These are phyloP conservation scores for Rhyacophila brunnea DNA, from an alignment of 1,140 invertebrate genomes.

Conservation along the genomic window DNA sequence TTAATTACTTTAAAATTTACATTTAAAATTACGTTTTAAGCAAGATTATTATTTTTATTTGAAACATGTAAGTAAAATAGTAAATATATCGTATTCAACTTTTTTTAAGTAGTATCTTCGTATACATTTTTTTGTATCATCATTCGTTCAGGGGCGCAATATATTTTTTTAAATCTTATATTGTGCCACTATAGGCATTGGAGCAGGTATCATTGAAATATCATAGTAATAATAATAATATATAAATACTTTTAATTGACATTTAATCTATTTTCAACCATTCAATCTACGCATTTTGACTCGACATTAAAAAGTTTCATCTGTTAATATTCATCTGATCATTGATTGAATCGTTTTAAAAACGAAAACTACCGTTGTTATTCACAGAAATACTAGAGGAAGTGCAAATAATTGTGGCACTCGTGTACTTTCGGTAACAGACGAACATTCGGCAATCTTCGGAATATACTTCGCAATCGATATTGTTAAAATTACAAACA, in stretches of 20 bases:
- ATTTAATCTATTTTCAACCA: constrained; percentile 33
- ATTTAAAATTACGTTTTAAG: constrained; percentile 24
- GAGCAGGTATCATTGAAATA: constrained; percentile 31
- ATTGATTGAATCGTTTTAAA: too few species aligned
- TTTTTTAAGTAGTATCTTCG: constrained; percentile 29
- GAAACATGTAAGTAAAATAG: constrained; percentile 36
- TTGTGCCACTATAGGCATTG: constrained; percentile 26
- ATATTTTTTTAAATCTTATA: constrained; percentile 3
- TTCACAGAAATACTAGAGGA: too few species aligned
- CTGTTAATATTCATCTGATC: too few species aligned
- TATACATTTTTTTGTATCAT: constrained; percentile 37
- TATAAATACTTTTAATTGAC: constrained; percentile 30
- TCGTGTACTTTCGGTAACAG: too few species aligned
- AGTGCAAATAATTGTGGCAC: too few species aligned
- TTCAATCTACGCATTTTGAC: constrained; percentile 27
- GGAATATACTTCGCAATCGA: too few species aligned
- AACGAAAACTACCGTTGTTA: too few species aligned
- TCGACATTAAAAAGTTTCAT: too few species aligned
- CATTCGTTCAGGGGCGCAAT: constrained; percentile 29
- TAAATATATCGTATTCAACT: constrained; percentile 33
- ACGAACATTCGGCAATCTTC: too few species aligned
- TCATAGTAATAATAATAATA: constrained; percentile 8
- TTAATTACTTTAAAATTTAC: constrained; percentile 25
- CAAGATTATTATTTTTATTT: constrained; percentile 24
- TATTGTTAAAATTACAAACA: too few species aligned